Percentiles rank a stretch among this genome's conserved stretches.
phyloP scores from a whole-genome alignment of 2,113 vertebrate species.

The Maccullochella peelii region DNA sequence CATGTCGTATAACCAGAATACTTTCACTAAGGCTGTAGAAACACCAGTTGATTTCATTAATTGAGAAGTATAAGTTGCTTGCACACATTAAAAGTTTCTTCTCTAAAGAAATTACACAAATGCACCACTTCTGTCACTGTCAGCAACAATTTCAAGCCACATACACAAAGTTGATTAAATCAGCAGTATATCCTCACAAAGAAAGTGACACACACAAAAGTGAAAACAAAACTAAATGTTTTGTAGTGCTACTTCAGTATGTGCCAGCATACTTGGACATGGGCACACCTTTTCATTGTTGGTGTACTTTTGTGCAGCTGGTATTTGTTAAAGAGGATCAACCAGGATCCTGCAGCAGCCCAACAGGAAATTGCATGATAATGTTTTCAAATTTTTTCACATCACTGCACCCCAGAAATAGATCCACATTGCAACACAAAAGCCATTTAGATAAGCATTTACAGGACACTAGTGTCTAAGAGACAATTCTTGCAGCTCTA shows the following conservation, averaged over 20 bases:
- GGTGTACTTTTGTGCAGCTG: constrained; percentile 16
- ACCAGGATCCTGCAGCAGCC: constrained; percentile 27
- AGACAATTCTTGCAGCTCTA: neutral
- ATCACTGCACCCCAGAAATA: neutral
- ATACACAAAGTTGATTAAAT: neutral
- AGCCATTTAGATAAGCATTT: neutral
- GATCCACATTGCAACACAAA: constrained; percentile 1
- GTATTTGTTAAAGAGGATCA: constrained; percentile 61
- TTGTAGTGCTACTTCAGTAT: neutral
- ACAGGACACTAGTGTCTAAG: neutral
- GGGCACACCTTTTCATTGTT: constrained; percentile 49
- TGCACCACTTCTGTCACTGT: neutral
- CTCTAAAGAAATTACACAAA: neutral
- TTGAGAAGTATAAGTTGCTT: neutral
- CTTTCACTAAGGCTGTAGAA: neutral
- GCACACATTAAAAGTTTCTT: neutral
- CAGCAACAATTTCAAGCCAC: neutral
- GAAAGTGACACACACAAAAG: too few species aligned
- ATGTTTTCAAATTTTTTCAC: neutral
- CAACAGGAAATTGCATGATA: constrained; percentile 31
- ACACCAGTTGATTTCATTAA: too few species aligned
- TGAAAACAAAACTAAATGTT: neutral
- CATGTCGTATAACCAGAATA: neutral
- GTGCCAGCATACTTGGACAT: neutral
- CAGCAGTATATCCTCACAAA: neutral